A percentile compares a stretch with the other conserved stretches of the same genome.
Evolutionary conservation across 2,888 invertebrate species (phyloP).

Genomic region (Saturnia japonica): DNA sequence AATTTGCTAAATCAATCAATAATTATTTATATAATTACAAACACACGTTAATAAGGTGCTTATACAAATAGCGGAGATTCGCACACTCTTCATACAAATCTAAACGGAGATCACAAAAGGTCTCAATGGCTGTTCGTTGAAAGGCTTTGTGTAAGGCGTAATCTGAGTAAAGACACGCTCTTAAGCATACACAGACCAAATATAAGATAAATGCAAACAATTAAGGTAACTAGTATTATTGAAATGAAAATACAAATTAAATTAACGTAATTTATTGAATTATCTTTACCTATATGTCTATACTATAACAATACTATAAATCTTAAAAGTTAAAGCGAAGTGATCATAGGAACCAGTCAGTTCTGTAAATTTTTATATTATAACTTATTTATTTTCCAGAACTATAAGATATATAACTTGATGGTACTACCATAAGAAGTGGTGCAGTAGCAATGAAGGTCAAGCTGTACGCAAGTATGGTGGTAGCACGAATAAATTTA

Average conservation of each 20-base stretch:
- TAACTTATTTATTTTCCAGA: no score
- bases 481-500: no score
- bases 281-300: no score
- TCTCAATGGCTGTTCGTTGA: slow-evolving; percentile 11
- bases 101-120: neutral
- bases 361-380: no score
- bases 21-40: neutral
- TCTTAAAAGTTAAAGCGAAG: no score
- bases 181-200: neutral
- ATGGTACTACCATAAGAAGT: no score
- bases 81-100: slow-evolving; percentile 2
- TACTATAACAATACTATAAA: no score
- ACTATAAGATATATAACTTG: no score
- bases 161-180: slow-evolving; percentile 19
- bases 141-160: slow-evolving; percentile 27
- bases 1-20: no score
- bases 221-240: neutral
- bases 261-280: neutral
- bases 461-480: no score
- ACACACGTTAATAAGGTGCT: neutral
- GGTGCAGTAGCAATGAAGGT: no score
- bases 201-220: neutral
- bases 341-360: no score
- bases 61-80: neutral
- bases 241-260: neutral